Base-by-base conservation (phyloP, 2,888 invertebrate genomes). In the Thyatira batis region DNA sequence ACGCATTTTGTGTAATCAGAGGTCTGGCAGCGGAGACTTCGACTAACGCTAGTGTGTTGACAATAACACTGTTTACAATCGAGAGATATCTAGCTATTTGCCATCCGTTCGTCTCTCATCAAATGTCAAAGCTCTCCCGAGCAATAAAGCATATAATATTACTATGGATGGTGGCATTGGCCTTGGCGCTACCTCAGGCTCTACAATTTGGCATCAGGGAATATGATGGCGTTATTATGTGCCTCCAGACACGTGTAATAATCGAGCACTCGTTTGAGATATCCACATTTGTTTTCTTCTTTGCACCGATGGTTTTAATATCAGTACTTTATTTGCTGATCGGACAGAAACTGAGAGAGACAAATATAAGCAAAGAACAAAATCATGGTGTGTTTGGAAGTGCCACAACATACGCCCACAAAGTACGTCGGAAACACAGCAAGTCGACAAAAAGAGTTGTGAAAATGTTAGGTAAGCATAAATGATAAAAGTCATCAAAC, bases 81-180 rank as follows among this genome's bases (percentile, higher is more conserved):
- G 97, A 97, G 80, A 92, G 94, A 55, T 94, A 94, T 65, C 82
- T 94, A 57, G 94, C 94, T 9, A 94, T 94, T 58, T 94, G 94
- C 63, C 93, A 94, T 67, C 94, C 94, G 1, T 94, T 94, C 67
- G 79, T 93, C 30, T 93, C 94, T 3, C 97, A 98, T 78, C 96
- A 96, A 58, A 96, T 97, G 95, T 97, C 97, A 3, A 97, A 97
- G 73, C 87, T 98, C 43, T 95, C 97, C 13, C 93, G 98, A 27
- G 98, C 97, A 9, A 93, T 96, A 53, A 96, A 95, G 76, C 94
- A 97, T 69, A 96, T 98, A 43, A 82, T 97, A 20, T 86, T 94
- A 44, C 94, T 98, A 60, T 98, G 98, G 98, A 77, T 96, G 51
- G 87, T 95, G 0, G 95, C 97, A 0, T 84, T 97, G 64, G 91